These are phyloP conservation scores for Eupsilia transversa DNA, from an alignment of 2,888 invertebrate species.

Conservation along the genomic window DNA sequence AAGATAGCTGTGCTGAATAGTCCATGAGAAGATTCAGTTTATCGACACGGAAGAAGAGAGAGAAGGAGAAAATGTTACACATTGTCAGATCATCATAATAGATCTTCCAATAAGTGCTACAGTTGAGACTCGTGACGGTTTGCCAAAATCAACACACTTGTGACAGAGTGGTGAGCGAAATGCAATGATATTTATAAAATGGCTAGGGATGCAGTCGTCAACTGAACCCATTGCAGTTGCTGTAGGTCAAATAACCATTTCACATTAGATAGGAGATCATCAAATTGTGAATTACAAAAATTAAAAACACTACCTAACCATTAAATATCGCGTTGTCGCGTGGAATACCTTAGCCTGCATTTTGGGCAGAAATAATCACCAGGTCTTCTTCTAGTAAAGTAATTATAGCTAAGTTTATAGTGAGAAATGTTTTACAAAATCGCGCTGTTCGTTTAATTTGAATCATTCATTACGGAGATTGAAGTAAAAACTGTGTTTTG, in stretches of 20 bases:
- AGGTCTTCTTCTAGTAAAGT: not conserved
- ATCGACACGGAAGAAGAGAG: not conserved
- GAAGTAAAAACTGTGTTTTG: conserved; percentile 48
- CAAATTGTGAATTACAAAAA: not conserved
- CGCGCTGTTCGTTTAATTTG: conserved; percentile 16
- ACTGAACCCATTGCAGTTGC: not conserved
- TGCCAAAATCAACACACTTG: conserved; percentile 39
- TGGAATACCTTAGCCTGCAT: not conserved
- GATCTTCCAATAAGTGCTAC: conserved; percentile 24
- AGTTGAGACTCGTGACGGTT: not conserved
- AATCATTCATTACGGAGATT: conserved; percentile 32
- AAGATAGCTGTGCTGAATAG: too few species aligned
- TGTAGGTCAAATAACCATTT: not conserved
- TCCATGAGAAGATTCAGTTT: not conserved
- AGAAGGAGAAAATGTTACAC: not conserved
- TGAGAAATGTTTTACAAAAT: conserved; percentile 5
- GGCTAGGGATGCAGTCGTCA: conserved; percentile 11
- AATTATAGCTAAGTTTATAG: conserved; percentile 23
- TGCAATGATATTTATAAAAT: conserved; percentile 42
- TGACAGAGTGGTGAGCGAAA: conserved; percentile 21
- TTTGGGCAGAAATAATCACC: conserved; percentile 6
- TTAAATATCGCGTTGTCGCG: not conserved
- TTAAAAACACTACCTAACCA: not conserved
- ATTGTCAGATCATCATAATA: conserved; percentile 16
- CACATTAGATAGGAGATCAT: not conserved